Base-by-base conservation (phyloP, 2,888 invertebrate species). In the Drosophila melanosoma region DNA sequence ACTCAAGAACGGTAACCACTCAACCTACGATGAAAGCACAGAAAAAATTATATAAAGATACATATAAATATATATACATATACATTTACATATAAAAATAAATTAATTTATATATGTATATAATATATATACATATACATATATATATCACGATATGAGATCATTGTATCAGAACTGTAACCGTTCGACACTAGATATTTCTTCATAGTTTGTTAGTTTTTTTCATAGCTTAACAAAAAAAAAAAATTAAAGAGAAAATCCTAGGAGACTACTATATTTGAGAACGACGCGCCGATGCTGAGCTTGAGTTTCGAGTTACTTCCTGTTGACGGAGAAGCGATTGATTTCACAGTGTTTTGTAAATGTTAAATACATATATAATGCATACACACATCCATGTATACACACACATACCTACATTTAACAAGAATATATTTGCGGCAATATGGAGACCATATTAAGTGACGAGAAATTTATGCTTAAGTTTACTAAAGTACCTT, bases 401-500 rank as follows among this genome's bases (percentile, higher is more conserved):
- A 40, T 20, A 45, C 12, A 20, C 12, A 20, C 12, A 60, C 48
- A 57, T 62, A 73, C 42, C 48, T 52, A 74, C 65, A 73, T 60
- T 56, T 64, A 54, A 66, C 53, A 58, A 48, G 56, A 60, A 68
- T 51, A 38, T 33, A 57, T 29, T 68, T 63, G 71, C 58, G 49
- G 65, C 54, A 38, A 69, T 65, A 75, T 62, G 58, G 35, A 67
- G 57, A 63, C 45, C 57, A 63, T 60, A 67, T 60, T 32, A 59
- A 60, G 59, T 60, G 23, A 33, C 49, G 58, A 36, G 42, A 57
- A 49, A 64, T 62, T 69, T 78, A 80, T 69, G 80, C 83, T 72
- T 80, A 82, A 85, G 83, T 83, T 83, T 85, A 82, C 86, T 82
- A 85, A 82, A 86, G 82, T 85, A 67, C 86, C 86, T 81, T 81